A percentile compares a stretch with the other conserved stretches of the same genome.
phyloP scores from a whole-genome alignment of 2,113 vertebrate genomes.

The Crotophaga sulcirostris region DNA sequence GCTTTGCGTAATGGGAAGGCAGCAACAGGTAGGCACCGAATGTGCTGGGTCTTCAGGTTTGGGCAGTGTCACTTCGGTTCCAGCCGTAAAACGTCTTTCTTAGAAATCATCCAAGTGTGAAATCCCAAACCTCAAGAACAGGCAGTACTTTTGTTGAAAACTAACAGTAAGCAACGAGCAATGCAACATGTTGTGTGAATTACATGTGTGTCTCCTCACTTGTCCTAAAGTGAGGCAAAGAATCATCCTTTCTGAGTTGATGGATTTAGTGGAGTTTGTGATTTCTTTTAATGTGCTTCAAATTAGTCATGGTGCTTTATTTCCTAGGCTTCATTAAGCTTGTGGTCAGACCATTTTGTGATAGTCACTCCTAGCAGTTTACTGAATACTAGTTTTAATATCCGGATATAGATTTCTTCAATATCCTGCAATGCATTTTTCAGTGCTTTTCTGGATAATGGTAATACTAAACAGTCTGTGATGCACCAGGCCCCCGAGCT shows the following conservation, averaged over 20 bases:
- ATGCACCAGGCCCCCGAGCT: constrained; percentile 20
- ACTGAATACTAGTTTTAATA: constrained; percentile 59
- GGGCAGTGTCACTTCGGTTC: neutral
- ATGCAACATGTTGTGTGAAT: neutral
- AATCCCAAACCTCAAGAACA: neutral
- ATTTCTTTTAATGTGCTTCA: constrained; percentile 39
- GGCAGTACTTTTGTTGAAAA: neutral
- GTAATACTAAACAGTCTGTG: constrained; percentile 33
- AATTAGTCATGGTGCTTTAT: constrained; percentile 43
- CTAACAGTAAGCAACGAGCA: neutral
- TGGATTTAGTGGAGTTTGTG: constrained; percentile 48
- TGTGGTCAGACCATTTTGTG: constrained; percentile 15
- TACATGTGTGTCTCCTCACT: neutral
- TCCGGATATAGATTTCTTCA: constrained; percentile 66
- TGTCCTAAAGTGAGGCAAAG: neutral
- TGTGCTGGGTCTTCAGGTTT: accelerated
- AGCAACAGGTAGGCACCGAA: accelerated
- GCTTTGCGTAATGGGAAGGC: neutral
- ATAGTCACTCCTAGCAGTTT: neutral
- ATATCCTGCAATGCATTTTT: constrained; percentile 68
- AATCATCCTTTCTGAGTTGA: neutral
- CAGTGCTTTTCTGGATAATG: neutral
- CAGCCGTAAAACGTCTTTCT: neutral
- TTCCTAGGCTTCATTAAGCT: constrained; percentile 38
- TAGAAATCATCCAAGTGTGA: neutral